Conservation (phyloP, 2,888 invertebrate species). For the Drosophila koepferae region DNA sequence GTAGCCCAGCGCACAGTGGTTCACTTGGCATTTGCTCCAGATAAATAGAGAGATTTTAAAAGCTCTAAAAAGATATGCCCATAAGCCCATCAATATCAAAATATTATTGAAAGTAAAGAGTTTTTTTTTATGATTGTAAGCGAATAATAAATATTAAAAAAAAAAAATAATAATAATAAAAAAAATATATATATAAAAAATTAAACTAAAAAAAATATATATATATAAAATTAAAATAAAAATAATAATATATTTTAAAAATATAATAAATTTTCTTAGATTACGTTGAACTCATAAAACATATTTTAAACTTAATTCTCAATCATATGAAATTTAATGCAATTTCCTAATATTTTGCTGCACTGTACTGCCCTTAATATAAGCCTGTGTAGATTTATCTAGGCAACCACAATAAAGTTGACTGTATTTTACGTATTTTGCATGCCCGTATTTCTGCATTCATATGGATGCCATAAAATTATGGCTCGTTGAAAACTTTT, state of each 20-base stretch:
- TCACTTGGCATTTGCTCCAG: background rate
- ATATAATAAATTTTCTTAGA: background rate
- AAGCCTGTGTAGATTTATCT: slow-evolving; percentile 46
- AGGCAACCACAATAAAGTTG: slow-evolving; percentile 58
- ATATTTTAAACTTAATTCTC: background rate
- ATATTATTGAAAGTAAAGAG: too few species aligned
- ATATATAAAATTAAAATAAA: too few species aligned
- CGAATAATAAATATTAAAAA: too few species aligned
- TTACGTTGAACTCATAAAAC: background rate
- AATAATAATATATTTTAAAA: too few species aligned
- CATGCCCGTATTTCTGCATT: slow-evolving; percentile 40
- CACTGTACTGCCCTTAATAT: slow-evolving; percentile 44
- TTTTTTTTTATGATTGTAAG: too few species aligned
- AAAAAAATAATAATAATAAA: too few species aligned
- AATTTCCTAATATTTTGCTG: background rate
- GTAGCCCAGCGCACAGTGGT: slow-evolving; percentile 52
- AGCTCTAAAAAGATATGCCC: background rate
- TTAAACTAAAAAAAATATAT: too few species aligned
- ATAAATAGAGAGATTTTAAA: background rate
- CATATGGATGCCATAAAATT: slow-evolving; percentile 62
- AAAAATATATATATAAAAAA: too few species aligned
- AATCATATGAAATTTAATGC: background rate
- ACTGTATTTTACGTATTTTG: slow-evolving; percentile 53
- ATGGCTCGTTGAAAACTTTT: slow-evolving; percentile 71
- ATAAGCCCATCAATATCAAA: too few species aligned